phyloP scores from a whole-genome alignment of 2,113 vertebrate species.

The Otolemur garnettii region DNA sequence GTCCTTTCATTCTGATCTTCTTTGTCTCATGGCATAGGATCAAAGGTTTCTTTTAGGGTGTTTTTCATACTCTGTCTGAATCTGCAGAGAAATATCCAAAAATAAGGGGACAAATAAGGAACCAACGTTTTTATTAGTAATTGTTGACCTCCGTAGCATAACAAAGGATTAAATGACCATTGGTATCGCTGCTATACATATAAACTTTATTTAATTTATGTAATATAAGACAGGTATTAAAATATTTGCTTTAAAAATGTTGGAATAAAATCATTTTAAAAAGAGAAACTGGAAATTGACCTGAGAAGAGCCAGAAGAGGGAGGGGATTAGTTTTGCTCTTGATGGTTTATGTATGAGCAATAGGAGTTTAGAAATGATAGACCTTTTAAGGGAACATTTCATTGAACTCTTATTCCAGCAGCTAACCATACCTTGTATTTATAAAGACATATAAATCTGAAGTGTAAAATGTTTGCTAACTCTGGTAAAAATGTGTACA shows the following conservation, averaged over 20 bases:
- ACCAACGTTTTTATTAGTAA: background rate
- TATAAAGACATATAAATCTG: background rate
- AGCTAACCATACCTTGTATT: background rate
- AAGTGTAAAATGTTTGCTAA: background rate
- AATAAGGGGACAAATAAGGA: background rate
- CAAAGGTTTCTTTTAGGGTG: background rate
- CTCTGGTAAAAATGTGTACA: background rate
- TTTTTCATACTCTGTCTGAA: background rate
- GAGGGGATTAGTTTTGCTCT: background rate
- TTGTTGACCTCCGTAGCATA: background rate
- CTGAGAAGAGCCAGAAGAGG: background rate
- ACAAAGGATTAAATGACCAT: background rate
- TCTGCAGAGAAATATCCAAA: background rate
- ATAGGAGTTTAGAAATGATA: background rate
- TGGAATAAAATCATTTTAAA: background rate
- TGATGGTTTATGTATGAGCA: background rate
- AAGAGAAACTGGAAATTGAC: background rate
- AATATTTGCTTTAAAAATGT: slow-evolving; percentile 10
- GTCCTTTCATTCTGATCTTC: background rate
- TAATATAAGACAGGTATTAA: background rate
- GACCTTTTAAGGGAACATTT: no score
- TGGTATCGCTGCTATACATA: background rate
- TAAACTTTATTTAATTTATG: background rate
- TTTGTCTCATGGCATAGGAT: background rate
- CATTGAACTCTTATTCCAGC: no score